Evolutionary conservation across 2,888 invertebrate species (phyloP).

Genomic region (Phytoseiulus persimilis): DNA sequence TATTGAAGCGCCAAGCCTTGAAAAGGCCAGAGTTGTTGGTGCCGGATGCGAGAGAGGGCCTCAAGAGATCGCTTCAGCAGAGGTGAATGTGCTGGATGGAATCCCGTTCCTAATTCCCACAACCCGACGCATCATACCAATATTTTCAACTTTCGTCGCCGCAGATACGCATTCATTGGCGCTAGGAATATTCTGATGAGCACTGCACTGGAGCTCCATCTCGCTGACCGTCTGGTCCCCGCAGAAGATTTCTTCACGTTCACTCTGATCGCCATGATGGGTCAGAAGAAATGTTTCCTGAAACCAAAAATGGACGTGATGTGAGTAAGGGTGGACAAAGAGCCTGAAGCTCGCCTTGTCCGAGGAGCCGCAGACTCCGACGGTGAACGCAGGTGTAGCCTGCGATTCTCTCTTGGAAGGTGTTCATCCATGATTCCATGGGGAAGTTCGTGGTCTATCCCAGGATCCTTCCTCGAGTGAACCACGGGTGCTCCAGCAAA

Average conservation of each 20-base stretch:
- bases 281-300: not conserved
- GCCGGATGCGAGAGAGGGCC: not conserved
- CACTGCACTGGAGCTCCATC: not conserved
- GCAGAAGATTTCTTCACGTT: not conserved
- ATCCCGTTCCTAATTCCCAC: no score
- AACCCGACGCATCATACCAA: no score
- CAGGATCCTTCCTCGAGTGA: no score
- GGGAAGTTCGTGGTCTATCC: no score
- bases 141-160: not conserved
- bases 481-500: no score
- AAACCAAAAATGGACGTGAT: not conserved
- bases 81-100: not conserved
- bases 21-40: not conserved
- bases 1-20: not conserved
- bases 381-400: no score
- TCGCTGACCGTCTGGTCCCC: not conserved
- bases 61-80: not conserved
- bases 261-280: not conserved
- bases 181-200: not conserved
- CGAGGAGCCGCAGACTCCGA: no score
- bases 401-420: no score
- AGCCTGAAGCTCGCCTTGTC: no score
- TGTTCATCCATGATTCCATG: no score
- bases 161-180: not conserved
- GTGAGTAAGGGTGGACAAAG: not conserved